Base-by-base conservation (phyloP, 2,113 vertebrate species). In the Falcunculus frontatus region DNA sequence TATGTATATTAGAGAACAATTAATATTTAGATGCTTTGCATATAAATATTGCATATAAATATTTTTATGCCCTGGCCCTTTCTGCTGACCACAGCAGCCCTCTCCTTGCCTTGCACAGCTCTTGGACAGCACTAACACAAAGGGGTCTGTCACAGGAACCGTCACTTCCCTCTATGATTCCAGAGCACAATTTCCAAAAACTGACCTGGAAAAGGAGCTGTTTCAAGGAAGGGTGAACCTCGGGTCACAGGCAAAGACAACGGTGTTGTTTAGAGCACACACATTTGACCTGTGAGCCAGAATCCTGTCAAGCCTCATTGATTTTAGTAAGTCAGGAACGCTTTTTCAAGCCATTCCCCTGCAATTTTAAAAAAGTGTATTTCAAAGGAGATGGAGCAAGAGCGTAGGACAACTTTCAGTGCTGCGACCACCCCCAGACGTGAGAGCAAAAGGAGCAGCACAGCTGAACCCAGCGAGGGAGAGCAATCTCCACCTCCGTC, bases 221-320 rank as follows among this genome's bases (percentile, higher is more conserved):
- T 47, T 81, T 18, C 15, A 57, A 26, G 23, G 23, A 16, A n/a
- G 18, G 53, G 10, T 10, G 35, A 44, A 7, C 16, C 60, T 32
- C 0, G 6, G 68, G 18, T 35, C 64, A 42, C 18, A 27, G 65
- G 60, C 27, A 65, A 64, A 81, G 35, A 32, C 27, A 30, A 5
- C 0, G 0, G 46, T 1, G 3, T 10, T 11, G 26, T 12, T 27
- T 60, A 27, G 35, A 2, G 70, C 25, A 32, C 44, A 1, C 0
- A 3, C 22, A 11, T 26, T 5, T 55, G 37, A n/a, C n/a, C 33
- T 2, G 2, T 5, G 5, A 82, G 17, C 14, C 62, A 46, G 60
- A n/a, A n/a, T 20, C 67, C 11, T 16, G 2, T 5, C 19, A 41
- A 49, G 4, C 12, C 63, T 74, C 15, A 8, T 1, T 17, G 39